Conservation (phyloP, 2,113 vertebrate genomes). For the Erinaceus europaeus region DNA sequence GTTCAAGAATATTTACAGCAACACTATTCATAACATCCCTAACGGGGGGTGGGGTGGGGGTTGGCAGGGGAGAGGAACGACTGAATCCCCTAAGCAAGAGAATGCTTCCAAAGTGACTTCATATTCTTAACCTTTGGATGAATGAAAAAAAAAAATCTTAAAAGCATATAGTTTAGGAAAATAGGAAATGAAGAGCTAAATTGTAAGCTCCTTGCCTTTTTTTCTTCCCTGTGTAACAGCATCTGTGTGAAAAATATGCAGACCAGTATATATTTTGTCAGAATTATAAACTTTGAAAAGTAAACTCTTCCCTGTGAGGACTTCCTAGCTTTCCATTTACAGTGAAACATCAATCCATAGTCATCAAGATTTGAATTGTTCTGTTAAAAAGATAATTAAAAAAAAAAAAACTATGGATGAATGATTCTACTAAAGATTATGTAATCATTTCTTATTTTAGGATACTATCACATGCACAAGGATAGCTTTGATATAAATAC, state of each 20-base stretch:
- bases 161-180: not conserved
- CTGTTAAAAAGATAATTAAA: not conserved
- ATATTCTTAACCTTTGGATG: not conserved
- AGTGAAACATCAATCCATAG: conserved; percentile 15
- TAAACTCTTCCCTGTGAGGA: not conserved
- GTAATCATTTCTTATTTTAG: conserved; percentile 18
- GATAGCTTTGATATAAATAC: conserved; percentile 59
- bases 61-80: no score
- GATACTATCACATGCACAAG: conserved; percentile 22
- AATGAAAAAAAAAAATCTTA: not conserved
- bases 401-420: not conserved
- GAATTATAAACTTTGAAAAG: not conserved
- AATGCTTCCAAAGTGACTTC: not conserved
- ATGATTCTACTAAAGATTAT: conserved; percentile 40
- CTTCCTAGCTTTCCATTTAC: not conserved
- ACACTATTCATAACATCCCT: not conserved
- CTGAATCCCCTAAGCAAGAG: not conserved
- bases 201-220: not conserved
- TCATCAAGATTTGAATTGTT: not conserved
- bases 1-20: not conserved
- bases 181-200: not conserved
- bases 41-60: no score
- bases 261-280: not conserved
- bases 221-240: not conserved
- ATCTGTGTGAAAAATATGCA: not conserved